A percentile compares a stretch with the other conserved stretches of the same genome.
phyloP scores from a whole-genome alignment of 2,888 invertebrate species.

The Heliconius erato region DNA sequence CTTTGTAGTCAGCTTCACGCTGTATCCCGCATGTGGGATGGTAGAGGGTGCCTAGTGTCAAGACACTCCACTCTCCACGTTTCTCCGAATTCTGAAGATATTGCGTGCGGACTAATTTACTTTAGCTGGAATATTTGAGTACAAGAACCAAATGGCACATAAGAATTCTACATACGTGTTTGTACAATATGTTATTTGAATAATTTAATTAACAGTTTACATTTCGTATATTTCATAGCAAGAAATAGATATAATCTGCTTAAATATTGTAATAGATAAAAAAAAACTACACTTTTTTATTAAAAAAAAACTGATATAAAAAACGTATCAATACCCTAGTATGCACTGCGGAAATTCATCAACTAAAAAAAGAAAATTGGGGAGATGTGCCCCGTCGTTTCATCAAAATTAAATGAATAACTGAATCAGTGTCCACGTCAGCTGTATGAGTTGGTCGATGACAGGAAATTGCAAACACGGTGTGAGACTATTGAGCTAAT shows the following conservation, averaged over 20 bases:
- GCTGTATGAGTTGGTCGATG: constrained; percentile 43
- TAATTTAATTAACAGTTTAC: not conserved
- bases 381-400: not conserved
- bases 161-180: no score
- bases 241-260: no score
- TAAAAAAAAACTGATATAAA: not conserved
- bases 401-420: constrained; percentile 39
- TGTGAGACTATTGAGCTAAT: constrained; percentile 46
- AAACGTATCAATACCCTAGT: no score
- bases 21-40: no score
- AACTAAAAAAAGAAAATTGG: not conserved
- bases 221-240: not conserved
- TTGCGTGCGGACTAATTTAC: no score
- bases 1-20: no score
- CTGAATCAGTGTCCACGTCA: constrained; percentile 37
- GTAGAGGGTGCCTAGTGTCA: no score
- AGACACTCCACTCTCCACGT: no score
- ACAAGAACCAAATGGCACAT: no score
- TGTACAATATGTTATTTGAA: not conserved
- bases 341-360: not conserved
- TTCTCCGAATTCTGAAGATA: no score
- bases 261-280: no score
- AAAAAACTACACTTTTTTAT: not conserved
- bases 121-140: no score
- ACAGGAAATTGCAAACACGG: constrained; percentile 71